Conservation (phyloP, 2,888 invertebrate species). For the Chaetogeoica ovagalla region DNA sequence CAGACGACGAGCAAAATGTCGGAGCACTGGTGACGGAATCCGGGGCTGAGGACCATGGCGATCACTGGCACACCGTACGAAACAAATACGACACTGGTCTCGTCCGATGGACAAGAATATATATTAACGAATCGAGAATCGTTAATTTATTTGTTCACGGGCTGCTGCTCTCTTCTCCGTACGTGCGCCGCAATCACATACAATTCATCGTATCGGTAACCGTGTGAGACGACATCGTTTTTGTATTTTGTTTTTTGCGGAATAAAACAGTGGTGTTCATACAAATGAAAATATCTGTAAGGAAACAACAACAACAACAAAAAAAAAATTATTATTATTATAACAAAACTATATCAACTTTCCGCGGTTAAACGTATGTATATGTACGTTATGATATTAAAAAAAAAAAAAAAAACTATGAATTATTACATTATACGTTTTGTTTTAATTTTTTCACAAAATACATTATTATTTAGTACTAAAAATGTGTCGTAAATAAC, state of each 20-base stretch:
- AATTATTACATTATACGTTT: too few species aligned
- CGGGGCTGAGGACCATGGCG: slow-evolving; percentile 25
- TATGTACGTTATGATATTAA: too few species aligned
- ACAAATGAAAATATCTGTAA: neutral
- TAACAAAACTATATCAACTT: too few species aligned
- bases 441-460: too few species aligned
- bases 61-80: too few species aligned
- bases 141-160: neutral
- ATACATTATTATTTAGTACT: too few species aligned
- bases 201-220: neutral
- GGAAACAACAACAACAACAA: neutral
- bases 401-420: too few species aligned
- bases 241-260: neutral
- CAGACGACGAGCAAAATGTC: slow-evolving; percentile 42
- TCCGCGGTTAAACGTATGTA: too few species aligned
- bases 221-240: neutral
- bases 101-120: neutral
- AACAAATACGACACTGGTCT: too few species aligned
- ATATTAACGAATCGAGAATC: neutral
- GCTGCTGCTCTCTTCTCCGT: neutral
- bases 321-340: too few species aligned
- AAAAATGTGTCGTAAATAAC: too few species aligned
- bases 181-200: neutral
- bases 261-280: too few species aligned
- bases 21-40: slow-evolving; percentile 31